Evolutionary conservation across 2,797 vertebrate species (phyloP), one percentile per base, ranked within the genome.

Genomic region (Margarornis squamiger): DNA sequence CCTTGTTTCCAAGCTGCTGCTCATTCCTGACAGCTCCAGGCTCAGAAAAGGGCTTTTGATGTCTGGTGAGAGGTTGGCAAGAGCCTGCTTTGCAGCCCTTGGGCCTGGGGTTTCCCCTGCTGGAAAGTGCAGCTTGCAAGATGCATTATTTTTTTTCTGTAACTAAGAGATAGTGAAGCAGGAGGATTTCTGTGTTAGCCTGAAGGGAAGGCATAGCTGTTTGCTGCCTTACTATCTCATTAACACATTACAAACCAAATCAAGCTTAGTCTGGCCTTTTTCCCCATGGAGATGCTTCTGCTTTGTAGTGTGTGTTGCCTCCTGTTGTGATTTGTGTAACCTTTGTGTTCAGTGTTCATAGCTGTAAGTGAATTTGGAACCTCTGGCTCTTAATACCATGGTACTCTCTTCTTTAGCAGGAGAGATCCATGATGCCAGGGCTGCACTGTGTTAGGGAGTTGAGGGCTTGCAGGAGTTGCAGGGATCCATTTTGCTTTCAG

Each of bases 21-120:
- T 92, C 39, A 5, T 84, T 95, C 58, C 83, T 75, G 59, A 70
- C 43, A 58, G 86, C 88, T 86, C 48, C 74, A 76, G 77, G 74
- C 94, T 85, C 84, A 79, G 80, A 48, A 83, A 73, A 24, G 21
- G 49, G 62, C 59, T 92, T 96, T 95, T 96, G 90, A 90, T 90
- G 83, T 84, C 80, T 95, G 88, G 27, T 72, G 77, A 63, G 93
- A 41, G 58, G 77, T 80, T 94, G 92, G 88, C 83, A 88, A 84
- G 62, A 93, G 80, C 29, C 36, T 77, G 62, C 70, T 90, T 62
- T 10, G 10, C 63, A 76, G 66, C 66, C 86, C 73, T 24, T 52
- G 62, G 79, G 82, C 86, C 48, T 92, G 76, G 71, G 72, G 54
- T 95, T 96, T 96, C 51, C 94, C 59, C 83, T 81, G 57, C 48